Evolutionary conservation across 2,113 vertebrate genomes (phyloP), one percentile per base, ranked within the genome.

Genomic region (Spea multiplicata): DNA sequence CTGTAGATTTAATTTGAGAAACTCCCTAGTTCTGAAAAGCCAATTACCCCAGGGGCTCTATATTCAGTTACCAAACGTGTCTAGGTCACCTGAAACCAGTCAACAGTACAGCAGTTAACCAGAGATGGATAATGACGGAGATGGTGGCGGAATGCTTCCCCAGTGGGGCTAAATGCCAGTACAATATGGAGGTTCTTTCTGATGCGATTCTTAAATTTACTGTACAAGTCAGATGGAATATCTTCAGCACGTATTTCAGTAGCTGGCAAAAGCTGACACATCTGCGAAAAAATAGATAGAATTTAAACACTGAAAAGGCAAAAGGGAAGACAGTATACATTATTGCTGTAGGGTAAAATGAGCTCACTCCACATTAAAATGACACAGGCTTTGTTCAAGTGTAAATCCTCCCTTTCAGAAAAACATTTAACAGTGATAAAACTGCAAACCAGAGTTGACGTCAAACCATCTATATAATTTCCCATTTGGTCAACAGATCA

Each of bases 171-270:
- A 80, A 85, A 82, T 77, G 80, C 68, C 81, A 85, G n/a, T 4
- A 75, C 61, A 74, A 81, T 65, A 10, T 83, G 9, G 13, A 82
- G 81, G 65, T 89, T 90, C 76, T 68, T 84, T 86, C 77, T 64
- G 17, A 82, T 64, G 76, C 75, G 77, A 76, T 72, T 61, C 76
- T 82, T 81, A 77, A 86, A 87, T 87, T 84, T 88, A 79, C 83
- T 83, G 79, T 74, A 55, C 45, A 57, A 84, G 61, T 74, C 84
- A 65, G 76, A 59, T 0, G 44, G 85, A 5, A 55, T 82, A 84
- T 84, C 79, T 66, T 83, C 76, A 81, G 88, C 75, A 75, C 84
- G 81, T 72, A 55, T 73, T 84, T 88, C 84, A 78, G 83, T 89
- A 86, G 73, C 0, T 79, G 73, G 59, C 62, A 84, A 82, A 80